Evolutionary conservation across 1,140 invertebrate genomes (phyloP), one percentile per base, ranked within the genome.

Genomic region (Macrobrachium rosenbergii): DNA sequence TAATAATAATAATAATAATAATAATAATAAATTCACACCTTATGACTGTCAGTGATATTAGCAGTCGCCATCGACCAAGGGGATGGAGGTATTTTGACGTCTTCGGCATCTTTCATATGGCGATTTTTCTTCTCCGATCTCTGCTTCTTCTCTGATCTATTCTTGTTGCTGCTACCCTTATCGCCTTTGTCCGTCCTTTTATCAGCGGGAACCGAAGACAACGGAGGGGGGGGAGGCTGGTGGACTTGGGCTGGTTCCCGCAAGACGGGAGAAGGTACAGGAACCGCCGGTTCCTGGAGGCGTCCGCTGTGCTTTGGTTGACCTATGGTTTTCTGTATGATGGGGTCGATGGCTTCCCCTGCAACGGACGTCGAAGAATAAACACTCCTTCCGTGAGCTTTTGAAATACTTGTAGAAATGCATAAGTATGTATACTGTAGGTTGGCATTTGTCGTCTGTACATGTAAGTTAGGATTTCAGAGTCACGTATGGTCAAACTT

Each of bases 1-100:
- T 37, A 52, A 52, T 0, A 52, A 10, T 5, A 52, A 52, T 0
- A 52, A 52, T 5, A 10, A 52, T 52, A 52, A 52, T 52, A 52
- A 5, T 10, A 12, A 52, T 52, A 52, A 52, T 10, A n/a, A n/a
- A n/a, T n/a, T n/a, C 10, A 6, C 10, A 83, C 85, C 85, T 87
- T 87, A 80, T 87, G 85, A 37, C 85, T 87, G 60, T 87, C 85
- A 1, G 85, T 87, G 59, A 87, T 87, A 52, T 87, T 87, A 19
- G 85, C 85, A 45, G 67, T 76, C 2, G 85, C 85, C 78, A 87
- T 64, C 6, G 85, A 87, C 85, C 85, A 87, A 10, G 84, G 60
- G 0, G 85, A 87, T 11, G 78, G 58, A 58, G 23, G 69, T 11
- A 72, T 12, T 16, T 28, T 37, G 69, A 28, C 69, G 10, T 43